Conservation (phyloP, 2,113 vertebrate species). For the Psilopsiagon aurifrons region DNA sequence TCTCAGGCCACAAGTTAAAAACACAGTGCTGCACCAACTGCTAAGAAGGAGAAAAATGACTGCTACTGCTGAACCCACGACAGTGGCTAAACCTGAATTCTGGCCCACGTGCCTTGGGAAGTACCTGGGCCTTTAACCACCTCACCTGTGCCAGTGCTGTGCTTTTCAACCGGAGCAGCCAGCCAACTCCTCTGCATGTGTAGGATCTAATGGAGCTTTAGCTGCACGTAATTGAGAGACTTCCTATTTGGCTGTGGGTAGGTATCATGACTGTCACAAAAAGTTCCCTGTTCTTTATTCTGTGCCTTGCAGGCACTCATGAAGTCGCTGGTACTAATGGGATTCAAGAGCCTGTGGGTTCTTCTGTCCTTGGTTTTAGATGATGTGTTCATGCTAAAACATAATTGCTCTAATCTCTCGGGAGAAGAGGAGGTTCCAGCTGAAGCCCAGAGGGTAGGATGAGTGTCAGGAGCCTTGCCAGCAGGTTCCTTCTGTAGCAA, state of each 20-base stretch:
- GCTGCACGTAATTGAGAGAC: not conserved
- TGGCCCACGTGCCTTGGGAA: not conserved
- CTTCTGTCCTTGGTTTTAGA: not conserved
- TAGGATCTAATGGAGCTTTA: not conserved
- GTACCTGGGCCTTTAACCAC: not conserved
- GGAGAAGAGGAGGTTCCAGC: not conserved
- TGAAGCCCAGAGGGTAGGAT: not conserved
- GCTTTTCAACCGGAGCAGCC: not conserved
- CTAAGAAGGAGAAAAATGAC: no score
- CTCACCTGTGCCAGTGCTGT: not conserved
- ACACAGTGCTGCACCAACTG: no score
- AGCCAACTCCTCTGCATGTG: not conserved
- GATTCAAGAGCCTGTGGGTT: not conserved
- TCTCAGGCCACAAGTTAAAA: no score
- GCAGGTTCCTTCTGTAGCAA: not conserved
- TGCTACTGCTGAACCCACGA: no score
- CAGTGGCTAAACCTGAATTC: not conserved
- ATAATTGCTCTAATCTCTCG: not conserved
- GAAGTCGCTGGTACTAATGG: not conserved
- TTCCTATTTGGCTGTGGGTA: not conserved
- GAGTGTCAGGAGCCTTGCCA: not conserved
- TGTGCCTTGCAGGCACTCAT: not conserved
- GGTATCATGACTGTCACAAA: not conserved
- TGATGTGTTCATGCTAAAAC: not conserved
- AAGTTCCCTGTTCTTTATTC: rapidly evolving